Percentiles rank a stretch among this genome's conserved stretches.
phyloP scores from a whole-genome alignment of 2,888 invertebrate species.

The Coelinius sp. region DNA sequence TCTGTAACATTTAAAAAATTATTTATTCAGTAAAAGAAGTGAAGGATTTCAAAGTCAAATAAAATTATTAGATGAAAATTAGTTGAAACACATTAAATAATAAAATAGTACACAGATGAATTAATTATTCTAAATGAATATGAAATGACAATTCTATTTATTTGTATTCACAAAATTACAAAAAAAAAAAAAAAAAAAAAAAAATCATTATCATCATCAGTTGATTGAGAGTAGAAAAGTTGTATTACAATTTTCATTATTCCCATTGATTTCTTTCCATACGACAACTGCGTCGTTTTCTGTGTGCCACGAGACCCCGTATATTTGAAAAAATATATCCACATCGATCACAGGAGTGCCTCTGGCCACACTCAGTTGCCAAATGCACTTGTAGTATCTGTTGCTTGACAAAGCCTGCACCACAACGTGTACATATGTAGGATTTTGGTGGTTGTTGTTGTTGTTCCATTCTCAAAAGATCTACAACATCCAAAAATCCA shows the following conservation, averaged over 20 bases:
- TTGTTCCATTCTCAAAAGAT: background rate
- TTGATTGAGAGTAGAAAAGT: no score
- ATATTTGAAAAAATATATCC: conserved; percentile 4
- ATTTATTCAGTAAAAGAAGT: background rate
- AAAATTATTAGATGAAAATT: background rate
- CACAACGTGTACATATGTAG: conserved; percentile 11
- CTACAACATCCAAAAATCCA: background rate
- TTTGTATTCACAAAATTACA: no score
- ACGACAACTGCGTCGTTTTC: conserved; percentile 4
- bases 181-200: no score
- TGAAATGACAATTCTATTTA: no score
- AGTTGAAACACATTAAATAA: no score
- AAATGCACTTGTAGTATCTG: conserved; percentile 24
- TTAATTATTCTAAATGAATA: no score
- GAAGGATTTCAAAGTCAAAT: background rate
- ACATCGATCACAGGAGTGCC: background rate
- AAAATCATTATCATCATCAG: no score
- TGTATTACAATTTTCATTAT: no score
- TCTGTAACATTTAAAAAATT: conserved; percentile 12
- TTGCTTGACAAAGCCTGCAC: conserved; percentile 2
- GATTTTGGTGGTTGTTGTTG: background rate
- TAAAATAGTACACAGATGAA: no score
- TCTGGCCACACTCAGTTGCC: background rate
- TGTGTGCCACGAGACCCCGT: background rate
- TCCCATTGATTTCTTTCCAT: background rate